Base-by-base conservation (phyloP, 2,888 invertebrate species). In the Imbricaverruca yamaguchii region DNA sequence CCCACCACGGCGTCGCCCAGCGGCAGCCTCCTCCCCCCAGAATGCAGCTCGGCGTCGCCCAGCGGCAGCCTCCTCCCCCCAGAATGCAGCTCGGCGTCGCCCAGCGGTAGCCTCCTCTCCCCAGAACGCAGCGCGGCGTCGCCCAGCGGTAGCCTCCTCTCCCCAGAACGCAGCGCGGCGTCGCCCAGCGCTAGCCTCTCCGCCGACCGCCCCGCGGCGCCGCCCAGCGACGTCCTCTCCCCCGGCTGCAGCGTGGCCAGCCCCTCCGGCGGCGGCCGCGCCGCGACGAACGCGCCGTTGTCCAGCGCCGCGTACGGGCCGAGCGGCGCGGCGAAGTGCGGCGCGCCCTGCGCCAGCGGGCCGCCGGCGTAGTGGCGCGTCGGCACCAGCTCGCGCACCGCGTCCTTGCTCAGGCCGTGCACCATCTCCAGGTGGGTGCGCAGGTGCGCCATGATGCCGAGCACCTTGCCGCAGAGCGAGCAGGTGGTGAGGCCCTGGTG, bases 381-480 rank as follows among this genome's bases (percentile, higher is more conserved):
- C 0, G 74, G 74, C 53, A 74, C 74, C 74, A 74, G 13, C 2
- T 15, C 74, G 8, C 74, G 53, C 7, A 74, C 74, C 53, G 53
- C 74, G 53, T 74, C 74, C 15, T 23, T 23, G 9, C 18, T 21
- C 53, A 74, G 53, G 18, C 74, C 74, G 21, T 74, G 74, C 21
- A 74, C 74, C 6, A 21, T 53, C 21, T 53, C 74, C 15, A 74
- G 74, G 21, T 74, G 74, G 0, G 55, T 55, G 18, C 74, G 74
- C 53, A 74, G 74, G 55, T 74, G 74, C 1, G 74, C 74, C 53
- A 55, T 74, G 74, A 74, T 74, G 74, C 74, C 74, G 9, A 74
- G 74, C 55, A 74, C 74, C n/a, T 74, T 74, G 7, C 74, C 74
- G 74, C 74, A 74, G 1, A 74, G 53, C 0, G 11, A 21, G 74